Evolutionary conservation across 2,888 invertebrate species (phyloP).

Genomic region (Eledona agricola): DNA sequence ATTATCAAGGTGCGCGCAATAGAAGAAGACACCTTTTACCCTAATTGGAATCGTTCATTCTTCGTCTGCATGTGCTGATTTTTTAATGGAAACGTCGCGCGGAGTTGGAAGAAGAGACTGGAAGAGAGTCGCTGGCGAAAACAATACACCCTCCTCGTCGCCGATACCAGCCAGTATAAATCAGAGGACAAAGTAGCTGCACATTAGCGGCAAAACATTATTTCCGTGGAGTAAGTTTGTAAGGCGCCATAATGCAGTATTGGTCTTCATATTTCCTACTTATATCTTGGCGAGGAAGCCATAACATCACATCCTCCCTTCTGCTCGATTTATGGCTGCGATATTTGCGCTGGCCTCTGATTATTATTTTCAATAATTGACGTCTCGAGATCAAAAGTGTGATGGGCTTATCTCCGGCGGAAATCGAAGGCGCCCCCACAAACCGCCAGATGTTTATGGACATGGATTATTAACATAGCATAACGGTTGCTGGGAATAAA

Average conservation of each 20-base stretch:
- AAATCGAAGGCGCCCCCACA: constrained; percentile 51
- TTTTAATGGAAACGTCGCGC: no score
- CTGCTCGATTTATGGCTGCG: constrained; percentile 49
- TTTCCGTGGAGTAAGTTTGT: constrained; percentile 47
- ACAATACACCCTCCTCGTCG: background rate
- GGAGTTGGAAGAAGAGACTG: no score
- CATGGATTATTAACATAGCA: constrained; percentile 54
- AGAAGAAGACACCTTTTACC: constrained; percentile 59
- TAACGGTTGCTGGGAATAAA: constrained; percentile 42
- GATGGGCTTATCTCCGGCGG: constrained; percentile 52
- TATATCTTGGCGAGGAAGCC: constrained; percentile 47
- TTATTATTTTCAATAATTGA: constrained; percentile 34
- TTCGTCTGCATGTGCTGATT: constrained; percentile 24
- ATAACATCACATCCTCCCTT: constrained; percentile 36
- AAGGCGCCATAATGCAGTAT: constrained; percentile 52
- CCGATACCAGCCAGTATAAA: no score
- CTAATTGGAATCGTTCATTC: constrained; percentile 57
- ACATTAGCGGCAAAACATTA: constrained; percentile 47
- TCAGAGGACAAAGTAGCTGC: constrained; percentile 34
- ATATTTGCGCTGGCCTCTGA: constrained; percentile 44
- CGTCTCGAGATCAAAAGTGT: constrained; percentile 49
- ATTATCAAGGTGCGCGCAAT: constrained; percentile 49
- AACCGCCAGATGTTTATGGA: constrained; percentile 51
- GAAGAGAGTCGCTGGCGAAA: background rate
- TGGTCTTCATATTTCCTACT: constrained; percentile 53